These are phyloP conservation scores for Drosophila mettleri DNA, from an alignment of 2,888 invertebrate genomes.

Conservation along the genomic window DNA sequence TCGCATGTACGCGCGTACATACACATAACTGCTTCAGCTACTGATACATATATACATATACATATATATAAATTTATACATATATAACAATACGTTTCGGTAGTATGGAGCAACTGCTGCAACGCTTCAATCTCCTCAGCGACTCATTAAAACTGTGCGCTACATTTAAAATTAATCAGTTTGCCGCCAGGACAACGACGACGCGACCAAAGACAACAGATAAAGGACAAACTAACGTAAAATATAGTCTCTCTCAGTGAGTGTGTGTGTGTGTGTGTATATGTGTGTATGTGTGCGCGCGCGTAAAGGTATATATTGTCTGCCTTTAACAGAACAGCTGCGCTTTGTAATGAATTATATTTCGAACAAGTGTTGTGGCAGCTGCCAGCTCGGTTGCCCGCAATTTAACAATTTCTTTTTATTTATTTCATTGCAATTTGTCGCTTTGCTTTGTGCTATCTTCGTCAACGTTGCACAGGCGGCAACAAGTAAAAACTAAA, in stretches of 20 bases:
- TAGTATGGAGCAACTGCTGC: slow-evolving; percentile 4
- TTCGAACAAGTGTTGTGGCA: slow-evolving; percentile 1
- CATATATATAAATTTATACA: too few relatives aligned
- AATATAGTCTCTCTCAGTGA: neutral
- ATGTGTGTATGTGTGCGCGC: neutral
- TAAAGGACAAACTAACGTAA: slow-evolving; percentile 1
- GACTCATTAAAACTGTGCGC: slow-evolving; percentile 70
- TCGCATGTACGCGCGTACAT: neutral
- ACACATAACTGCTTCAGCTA: neutral
- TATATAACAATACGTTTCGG: slow-evolving; percentile 4
- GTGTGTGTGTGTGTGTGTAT: neutral
- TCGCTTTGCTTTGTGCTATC: neutral
- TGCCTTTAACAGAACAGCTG: neutral
- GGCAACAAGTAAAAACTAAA: neutral
- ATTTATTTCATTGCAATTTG: neutral
- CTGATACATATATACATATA: too few relatives aligned
- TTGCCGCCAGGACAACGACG: slow-evolving; percentile 31
- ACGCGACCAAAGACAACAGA: slow-evolving; percentile 15
- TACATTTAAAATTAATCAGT: slow-evolving; percentile 71
- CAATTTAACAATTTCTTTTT: neutral
- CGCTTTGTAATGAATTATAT: slow-evolving; percentile 12
- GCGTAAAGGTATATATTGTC: slow-evolving; percentile 10
- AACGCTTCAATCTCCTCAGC: slow-evolving; percentile 45
- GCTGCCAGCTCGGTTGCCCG: slow-evolving; percentile 3
- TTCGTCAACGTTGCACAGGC: slow-evolving; percentile 2